Evolutionary conservation across 2,888 invertebrate genomes (phyloP).

Genomic region (Asteroscopus sphinx): DNA sequence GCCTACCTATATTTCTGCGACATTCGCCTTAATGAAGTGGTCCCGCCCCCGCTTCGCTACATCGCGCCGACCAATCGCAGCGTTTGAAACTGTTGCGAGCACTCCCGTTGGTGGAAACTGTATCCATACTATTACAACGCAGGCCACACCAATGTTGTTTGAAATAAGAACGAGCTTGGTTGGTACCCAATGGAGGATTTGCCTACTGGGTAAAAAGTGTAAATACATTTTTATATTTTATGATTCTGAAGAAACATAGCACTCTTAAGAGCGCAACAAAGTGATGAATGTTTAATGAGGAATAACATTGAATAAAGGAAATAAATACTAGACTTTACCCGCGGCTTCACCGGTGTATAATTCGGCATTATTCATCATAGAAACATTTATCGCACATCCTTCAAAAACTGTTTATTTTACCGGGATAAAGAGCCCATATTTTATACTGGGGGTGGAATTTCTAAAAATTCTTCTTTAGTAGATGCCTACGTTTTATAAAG

Average conservation of each 20-base stretch:
- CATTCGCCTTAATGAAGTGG: constrained; percentile 63
- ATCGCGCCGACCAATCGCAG: constrained; percentile 61
- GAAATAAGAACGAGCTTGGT: constrained; percentile 11
- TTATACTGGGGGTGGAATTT: no score
- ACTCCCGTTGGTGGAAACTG: constrained; percentile 55
- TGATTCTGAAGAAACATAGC: not conserved
- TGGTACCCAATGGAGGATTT: constrained; percentile 29
- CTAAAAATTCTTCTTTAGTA: no score
- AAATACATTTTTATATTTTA: constrained; percentile 3
- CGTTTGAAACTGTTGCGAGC: constrained; percentile 60
- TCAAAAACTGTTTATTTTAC: no score
- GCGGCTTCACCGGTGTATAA: no score
- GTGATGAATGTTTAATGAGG: no score
- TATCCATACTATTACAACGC: constrained; percentile 48
- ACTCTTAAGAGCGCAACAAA: no score
- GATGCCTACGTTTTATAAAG: no score
- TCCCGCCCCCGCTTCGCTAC: constrained; percentile 53
- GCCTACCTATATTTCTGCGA: constrained; percentile 28
- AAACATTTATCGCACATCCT: no score
- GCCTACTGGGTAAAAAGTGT: constrained; percentile 11
- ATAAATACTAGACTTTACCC: no score
- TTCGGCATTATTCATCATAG: no score
- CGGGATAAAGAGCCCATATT: no score
- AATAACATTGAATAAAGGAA: no score
- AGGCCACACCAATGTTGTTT: constrained; percentile 8